Evolutionary conservation across 2,888 invertebrate species (phyloP).

Genomic region (Gastracanthus pulcherrimus): DNA sequence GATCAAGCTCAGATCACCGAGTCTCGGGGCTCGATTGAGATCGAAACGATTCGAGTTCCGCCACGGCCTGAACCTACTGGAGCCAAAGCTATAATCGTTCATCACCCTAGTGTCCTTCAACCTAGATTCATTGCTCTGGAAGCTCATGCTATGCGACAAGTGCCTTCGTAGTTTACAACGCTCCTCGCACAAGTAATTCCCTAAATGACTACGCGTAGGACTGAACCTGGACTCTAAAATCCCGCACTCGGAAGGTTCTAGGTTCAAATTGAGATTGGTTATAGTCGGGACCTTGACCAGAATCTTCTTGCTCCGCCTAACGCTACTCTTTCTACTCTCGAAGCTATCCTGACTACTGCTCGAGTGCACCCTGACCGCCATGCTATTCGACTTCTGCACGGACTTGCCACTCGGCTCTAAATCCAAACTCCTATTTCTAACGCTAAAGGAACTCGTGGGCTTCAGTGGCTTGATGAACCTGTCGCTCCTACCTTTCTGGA

Average conservation of each 20-base stretch:
- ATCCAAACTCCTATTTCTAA: not conserved
- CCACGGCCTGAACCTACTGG: slow-evolving; percentile 14
- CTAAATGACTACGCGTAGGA: slow-evolving; percentile 53
- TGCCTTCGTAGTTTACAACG: slow-evolving; percentile 56
- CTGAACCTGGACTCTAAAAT: slow-evolving; percentile 60
- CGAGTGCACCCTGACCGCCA: not conserved
- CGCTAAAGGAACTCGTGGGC: not conserved
- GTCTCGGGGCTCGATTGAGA: slow-evolving; percentile 50
- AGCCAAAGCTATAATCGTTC: slow-evolving; percentile 60
- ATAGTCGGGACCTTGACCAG: slow-evolving; percentile 61
- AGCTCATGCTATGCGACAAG: slow-evolving; percentile 67
- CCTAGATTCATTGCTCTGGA: slow-evolving; percentile 55
- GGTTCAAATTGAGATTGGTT: slow-evolving; percentile 40
- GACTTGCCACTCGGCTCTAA: not conserved
- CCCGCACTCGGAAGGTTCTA: slow-evolving; percentile 49
- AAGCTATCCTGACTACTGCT: not conserved
- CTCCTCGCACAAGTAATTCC: slow-evolving; percentile 65
- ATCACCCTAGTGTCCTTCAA: not conserved
- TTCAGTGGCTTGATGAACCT: not conserved
- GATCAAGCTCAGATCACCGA: slow-evolving; percentile 63
- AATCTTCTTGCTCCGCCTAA: slow-evolving; percentile 50
- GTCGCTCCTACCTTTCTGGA: not conserved
- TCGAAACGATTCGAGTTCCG: not conserved
- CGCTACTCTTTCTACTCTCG: slow-evolving; percentile 16
- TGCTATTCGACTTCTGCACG: slow-evolving; percentile 24